Evolutionary conservation across 2,888 invertebrate genomes (phyloP), one percentile per base, ranked within the genome.

Genomic region (Lithophane socia): DNA sequence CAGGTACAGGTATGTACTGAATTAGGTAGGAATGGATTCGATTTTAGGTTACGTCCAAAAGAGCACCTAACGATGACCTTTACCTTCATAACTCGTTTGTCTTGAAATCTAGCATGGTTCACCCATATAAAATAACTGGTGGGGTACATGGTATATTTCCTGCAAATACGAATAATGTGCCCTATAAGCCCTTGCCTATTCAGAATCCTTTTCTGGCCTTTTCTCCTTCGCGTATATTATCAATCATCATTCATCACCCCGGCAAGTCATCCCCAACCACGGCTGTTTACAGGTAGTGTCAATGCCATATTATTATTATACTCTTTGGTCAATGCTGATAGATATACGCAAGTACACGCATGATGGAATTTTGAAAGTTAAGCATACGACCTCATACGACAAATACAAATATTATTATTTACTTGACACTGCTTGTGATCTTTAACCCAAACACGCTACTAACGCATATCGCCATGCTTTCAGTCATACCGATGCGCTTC

Each of bases 321-420:
- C n/a, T n/a, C n/a, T n/a, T n/a, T n/a, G n/a, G 12, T 47, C 7
- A 7, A 66, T 66, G 7, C 18, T 18, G 24, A 29, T 24, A 63
- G 42, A n/a, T n/a, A 37, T 18, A 64, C 24, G 16, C 16, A 44
- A 2, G 1, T 16, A 7, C 2, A 49, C 18, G 29, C 52, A 60
- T 64, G 49, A 60, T 42, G 52, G 47, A 69, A 69, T 73, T 54
- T 73, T 65, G 0, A 49, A 49, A 67, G 56, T 44, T 42, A 44
- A 52, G 0, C 16, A 8, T 9, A 44, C 44, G 10, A 44, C 37
- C 37, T 44, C 47, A n/a, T 24, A 37, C 37, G n/a, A 60, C 13
- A 64, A 68, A 64, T 68, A 60, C 13, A 64, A 68, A 64, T 68
- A 64, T 69, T 83, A 69, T 49, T 78, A 83, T 79, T 84, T 70